Base-by-base conservation (phyloP, 2,797 vertebrate species). In the Bryconaethiops microstoma region DNA sequence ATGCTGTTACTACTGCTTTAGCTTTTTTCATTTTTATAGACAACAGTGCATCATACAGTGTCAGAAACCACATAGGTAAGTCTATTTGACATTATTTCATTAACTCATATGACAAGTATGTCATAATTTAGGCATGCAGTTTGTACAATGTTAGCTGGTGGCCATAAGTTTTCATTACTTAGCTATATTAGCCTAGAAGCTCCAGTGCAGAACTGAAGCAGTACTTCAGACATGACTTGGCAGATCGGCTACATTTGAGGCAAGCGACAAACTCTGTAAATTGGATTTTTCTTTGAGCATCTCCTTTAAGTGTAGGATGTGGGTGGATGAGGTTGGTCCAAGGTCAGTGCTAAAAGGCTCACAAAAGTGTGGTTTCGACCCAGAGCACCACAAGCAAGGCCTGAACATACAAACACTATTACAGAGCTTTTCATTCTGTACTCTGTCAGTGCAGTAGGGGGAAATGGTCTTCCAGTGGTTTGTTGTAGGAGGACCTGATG, bases 401-500 rank as follows among this genome's bases (percentile, higher is more conserved):
- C 71, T 57, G 48, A n/a, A 1, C 5, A 7, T 39, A 29, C 54
- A 35, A 60, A 48, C 54, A 6, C 3, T 5, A 12, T 60, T 76
- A 52, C 54, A 40, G 45, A 76, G 59, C 71, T 79, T 70, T 77
- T 64, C 23, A 65, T 78, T 62, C 50, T 63, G 77, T 17, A 29
- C 42, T 52, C 78, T 55, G 57, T 70, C 40, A 23, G 75, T 70
- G 9, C 19, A 42, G 16, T 69, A 25, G 64, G 63, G 29, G 76
- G 40, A 42, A 76, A 55, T 16, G 72, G 60, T 14, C 69, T 70
- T 73, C 25, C 57, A 78, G 80, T 42, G 74, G 57, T 64, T 81
- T 78, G 50, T 54, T 82, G 78, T 78, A 83, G 84, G 75, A 76
- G 78, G 76, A 78, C 76, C 73, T 81, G 52, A 84, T 55, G 73